A percentile compares a stretch with the other conserved stretches of the same genome.
Evolutionary conservation across 2,797 vertebrate genomes (phyloP).

Genomic region (Crax fasciolata): DNA sequence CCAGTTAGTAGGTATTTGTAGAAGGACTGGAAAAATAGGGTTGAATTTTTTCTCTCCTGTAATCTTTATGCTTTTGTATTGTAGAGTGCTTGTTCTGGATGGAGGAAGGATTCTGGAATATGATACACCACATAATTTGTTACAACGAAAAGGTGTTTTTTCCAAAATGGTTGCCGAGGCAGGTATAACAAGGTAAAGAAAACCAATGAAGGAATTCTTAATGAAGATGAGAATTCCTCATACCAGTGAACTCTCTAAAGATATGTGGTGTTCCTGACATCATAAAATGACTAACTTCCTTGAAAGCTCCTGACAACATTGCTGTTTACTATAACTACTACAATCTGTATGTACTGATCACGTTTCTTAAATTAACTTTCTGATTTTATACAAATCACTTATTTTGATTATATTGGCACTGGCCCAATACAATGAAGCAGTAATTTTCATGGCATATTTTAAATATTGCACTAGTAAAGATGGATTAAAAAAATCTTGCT

Average conservation of each 20-base stretch:
- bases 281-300: neutral
- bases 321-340: neutral
- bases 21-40: neutral
- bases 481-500: neutral
- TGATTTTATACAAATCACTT: neutral
- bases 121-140: slow-evolving; percentile 67
- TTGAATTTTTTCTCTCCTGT: neutral
- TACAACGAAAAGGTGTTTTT: slow-evolving; percentile 68
- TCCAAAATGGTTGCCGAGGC: slow-evolving; percentile 73
- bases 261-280: neutral
- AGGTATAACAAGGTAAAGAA: slow-evolving; percentile 29
- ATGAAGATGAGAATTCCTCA: neutral
- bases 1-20: neutral
- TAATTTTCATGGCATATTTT: neutral
- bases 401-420: neutral
- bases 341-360: neutral
- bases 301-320: neutral
- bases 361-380: neutral
- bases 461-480: neutral
- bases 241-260: neutral
- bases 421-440: neutral
- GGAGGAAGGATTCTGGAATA: slow-evolving; percentile 76
- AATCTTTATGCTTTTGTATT: slow-evolving; percentile 32
- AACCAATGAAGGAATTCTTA: neutral
- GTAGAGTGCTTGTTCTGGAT: slow-evolving; percentile 79